These are phyloP conservation scores for Felis catus DNA, from an alignment of 2,113 vertebrate genomes.

Conservation along the genomic window DNA sequence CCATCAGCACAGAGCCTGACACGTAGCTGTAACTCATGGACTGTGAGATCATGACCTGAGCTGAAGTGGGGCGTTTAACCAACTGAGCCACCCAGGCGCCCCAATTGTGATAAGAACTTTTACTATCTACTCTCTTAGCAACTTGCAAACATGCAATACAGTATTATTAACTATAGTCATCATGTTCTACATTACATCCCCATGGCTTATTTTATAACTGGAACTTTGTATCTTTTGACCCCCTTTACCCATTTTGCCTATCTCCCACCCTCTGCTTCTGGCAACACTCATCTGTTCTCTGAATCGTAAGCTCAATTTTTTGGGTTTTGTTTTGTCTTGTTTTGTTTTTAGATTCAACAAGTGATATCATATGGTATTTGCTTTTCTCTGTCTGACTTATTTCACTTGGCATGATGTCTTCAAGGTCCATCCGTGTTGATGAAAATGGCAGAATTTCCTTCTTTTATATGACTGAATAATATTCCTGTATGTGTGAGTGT, in stretches of 20 bases:
- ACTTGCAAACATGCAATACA: background rate
- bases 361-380: background rate
- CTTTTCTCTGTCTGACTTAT: background rate
- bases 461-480: background rate
- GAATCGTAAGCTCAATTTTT: background rate
- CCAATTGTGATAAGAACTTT: background rate
- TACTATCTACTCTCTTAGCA: background rate
- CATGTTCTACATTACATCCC: background rate
- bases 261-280: background rate
- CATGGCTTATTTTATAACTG: background rate
- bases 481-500: background rate
- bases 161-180: background rate
- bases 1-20: too few relatives aligned
- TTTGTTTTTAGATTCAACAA: background rate
- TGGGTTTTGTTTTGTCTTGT: background rate
- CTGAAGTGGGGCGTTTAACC: too few relatives aligned
- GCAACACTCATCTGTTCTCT: background rate
- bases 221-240: background rate
- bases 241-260: background rate
- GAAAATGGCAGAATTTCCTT: background rate
- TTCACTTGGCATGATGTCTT: background rate
- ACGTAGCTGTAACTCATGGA: too few relatives aligned
- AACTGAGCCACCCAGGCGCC: too few relatives aligned
- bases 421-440: background rate
- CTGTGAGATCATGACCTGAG: too few relatives aligned